Evolutionary conservation across 2,797 vertebrate genomes (phyloP).

Genomic region (Malurus leucopterus): DNA sequence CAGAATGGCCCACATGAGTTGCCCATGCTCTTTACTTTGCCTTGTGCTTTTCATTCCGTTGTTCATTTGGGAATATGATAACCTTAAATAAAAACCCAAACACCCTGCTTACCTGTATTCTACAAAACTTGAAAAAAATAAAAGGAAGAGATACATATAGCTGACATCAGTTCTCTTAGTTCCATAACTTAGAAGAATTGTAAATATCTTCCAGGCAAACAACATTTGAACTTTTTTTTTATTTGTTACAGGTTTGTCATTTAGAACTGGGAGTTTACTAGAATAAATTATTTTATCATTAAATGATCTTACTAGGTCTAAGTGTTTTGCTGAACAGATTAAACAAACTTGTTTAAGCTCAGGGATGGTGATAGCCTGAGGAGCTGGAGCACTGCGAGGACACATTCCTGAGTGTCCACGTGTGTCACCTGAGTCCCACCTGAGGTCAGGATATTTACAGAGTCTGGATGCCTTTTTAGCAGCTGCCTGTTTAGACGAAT

Average conservation of each 20-base stretch:
- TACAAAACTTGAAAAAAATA: not conserved
- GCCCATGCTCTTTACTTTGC: not conserved
- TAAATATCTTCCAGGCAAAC: not conserved
- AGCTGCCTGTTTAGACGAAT: not conserved
- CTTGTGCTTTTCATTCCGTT: not conserved
- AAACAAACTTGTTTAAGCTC: not conserved
- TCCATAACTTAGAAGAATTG: not conserved
- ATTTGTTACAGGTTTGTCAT: not conserved
- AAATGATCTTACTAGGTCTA: not conserved
- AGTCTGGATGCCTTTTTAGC: not conserved
- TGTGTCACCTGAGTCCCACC: too few species aligned
- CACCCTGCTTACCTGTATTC: not conserved
- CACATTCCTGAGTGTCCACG: not conserved
- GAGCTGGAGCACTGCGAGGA: not conserved
- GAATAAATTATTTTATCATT: not conserved
- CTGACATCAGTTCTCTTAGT: not conserved
- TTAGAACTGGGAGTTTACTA: not conserved
- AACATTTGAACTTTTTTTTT: not conserved
- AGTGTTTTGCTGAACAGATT: not conserved
- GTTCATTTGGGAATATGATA: not conserved
- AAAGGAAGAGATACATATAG: rapidly evolving
- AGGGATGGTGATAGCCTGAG: not conserved
- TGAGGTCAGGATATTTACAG: not conserved
- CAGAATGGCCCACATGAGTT: rapidly evolving
- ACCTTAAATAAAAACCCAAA: not conserved